Evolutionary conservation across 2,113 vertebrate species (phyloP).

Genomic region (Rafetus swinhoei): DNA sequence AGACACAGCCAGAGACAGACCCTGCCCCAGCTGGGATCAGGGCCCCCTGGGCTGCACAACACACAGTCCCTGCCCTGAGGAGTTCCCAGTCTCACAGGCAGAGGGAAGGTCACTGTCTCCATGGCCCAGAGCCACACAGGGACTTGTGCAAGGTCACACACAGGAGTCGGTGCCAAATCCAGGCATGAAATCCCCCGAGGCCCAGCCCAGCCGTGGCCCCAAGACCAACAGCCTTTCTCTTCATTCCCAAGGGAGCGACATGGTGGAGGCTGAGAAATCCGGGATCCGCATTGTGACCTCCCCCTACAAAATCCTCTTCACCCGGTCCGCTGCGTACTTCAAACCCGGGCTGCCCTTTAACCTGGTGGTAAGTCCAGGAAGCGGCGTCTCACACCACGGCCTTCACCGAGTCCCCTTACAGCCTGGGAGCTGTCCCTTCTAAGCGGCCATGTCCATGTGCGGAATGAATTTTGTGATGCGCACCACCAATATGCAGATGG

Average conservation of each 20-base stretch:
- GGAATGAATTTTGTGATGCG: too few relatives aligned
- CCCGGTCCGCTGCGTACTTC: slow-evolving; percentile 83
- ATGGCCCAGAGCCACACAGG: background rate
- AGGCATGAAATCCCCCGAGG: background rate
- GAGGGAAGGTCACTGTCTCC: background rate
- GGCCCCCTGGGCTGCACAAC: too few relatives aligned
- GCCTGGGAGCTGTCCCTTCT: background rate
- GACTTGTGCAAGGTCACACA: background rate
- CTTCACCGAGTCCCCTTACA: too few relatives aligned
- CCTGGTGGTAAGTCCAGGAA: slow-evolving; percentile 75
- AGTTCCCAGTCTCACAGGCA: background rate
- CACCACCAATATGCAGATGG: too few relatives aligned
- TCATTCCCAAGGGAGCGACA: slow-evolving; percentile 80
- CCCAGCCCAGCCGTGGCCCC: background rate
- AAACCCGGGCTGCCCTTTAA: slow-evolving; percentile 87
- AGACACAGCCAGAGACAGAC: too few relatives aligned
- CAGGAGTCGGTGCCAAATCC: background rate
- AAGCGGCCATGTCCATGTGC: too few relatives aligned
- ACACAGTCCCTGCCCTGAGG: too few relatives aligned
- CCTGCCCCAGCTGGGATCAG: too few relatives aligned
- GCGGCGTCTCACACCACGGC: background rate
- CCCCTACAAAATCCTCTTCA: slow-evolving; percentile 84
- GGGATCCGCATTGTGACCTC: slow-evolving; percentile 84
- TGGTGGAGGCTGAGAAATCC: slow-evolving; percentile 81
- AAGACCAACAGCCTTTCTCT: background rate